Conservation (phyloP, 2,797 vertebrate genomes). For the Austrolebias charrua region DNA sequence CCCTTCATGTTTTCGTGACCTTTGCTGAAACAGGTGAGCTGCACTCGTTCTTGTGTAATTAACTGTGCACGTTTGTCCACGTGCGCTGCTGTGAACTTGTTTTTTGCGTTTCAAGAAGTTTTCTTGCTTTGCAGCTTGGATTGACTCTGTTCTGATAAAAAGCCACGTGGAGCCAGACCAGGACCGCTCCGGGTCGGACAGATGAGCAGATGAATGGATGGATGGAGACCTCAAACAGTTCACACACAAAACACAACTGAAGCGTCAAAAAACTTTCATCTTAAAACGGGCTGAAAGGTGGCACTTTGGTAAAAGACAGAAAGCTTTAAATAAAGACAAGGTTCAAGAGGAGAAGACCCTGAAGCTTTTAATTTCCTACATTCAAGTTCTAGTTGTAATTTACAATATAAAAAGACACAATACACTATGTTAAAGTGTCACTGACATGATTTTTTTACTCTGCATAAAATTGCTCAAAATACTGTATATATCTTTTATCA, state of each 20-base stretch:
- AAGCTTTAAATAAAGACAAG: too few relatives aligned
- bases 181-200: conserved; percentile 37
- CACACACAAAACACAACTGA: conserved; percentile 1
- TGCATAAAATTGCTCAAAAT: too few relatives aligned
- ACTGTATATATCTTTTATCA: too few relatives aligned
- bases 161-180: conserved; percentile 41
- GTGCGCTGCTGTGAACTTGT: not conserved
- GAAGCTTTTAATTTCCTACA: too few relatives aligned
- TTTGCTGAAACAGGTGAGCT: conserved; percentile 1
- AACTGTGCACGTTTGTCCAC: conserved; percentile 4
- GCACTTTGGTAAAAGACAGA: too few relatives aligned
- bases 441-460: too few relatives aligned
- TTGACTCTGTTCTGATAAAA: conserved; percentile 25
- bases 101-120: conserved; percentile 15
- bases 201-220: conserved; percentile 50
- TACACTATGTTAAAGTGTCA: too few relatives aligned
- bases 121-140: conserved; percentile 24
- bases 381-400: too few relatives aligned
- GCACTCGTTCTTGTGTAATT: not conserved
- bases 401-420: too few relatives aligned
- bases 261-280: not conserved
- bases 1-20: conserved; percentile 8
- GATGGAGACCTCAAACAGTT: conserved; percentile 12
- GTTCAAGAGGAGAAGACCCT: too few relatives aligned
- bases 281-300: too few relatives aligned